A percentile compares a stretch with the other conserved stretches of the same genome.
These are phyloP conservation scores for Sphenopsis melanotis DNA, from an alignment of 2,797 vertebrate species.

Conservation along the genomic window DNA sequence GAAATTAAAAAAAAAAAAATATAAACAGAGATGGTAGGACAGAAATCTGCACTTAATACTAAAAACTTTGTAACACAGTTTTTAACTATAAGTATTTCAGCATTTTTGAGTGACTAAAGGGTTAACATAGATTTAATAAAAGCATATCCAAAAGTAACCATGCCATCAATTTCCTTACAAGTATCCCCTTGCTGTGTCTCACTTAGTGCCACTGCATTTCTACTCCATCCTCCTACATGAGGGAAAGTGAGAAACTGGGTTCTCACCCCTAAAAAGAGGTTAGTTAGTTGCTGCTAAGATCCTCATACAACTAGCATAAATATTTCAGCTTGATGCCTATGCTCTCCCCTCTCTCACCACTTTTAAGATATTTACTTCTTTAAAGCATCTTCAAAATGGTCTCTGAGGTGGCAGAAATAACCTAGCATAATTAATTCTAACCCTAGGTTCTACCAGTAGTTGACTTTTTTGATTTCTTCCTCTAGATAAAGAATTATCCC, in stretches of 20 bases:
- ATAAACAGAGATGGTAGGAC: background rate
- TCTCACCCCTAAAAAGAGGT: background rate
- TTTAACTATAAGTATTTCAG: background rate
- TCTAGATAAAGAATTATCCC: background rate
- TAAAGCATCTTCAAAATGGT: background rate
- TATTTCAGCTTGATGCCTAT: background rate
- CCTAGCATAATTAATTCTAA: background rate
- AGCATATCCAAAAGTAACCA: background rate
- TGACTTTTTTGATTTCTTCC: background rate
- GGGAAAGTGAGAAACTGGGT: background rate
- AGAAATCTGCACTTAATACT: background rate
- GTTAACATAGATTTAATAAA: background rate
- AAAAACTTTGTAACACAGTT: accelerated
- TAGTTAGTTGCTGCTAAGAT: background rate
- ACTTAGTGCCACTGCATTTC: background rate
- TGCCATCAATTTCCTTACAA: background rate
- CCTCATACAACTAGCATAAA: background rate
- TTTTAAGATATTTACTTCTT: background rate
- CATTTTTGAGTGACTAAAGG: background rate
- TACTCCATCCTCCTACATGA: background rate
- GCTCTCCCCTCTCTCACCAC: background rate
- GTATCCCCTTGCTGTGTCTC: background rate
- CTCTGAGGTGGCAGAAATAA: background rate
- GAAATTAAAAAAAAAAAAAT: background rate
- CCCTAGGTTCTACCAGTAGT: background rate